These are phyloP conservation scores for Nautilus pompilius DNA, from an alignment of 1,140 invertebrate species.

Conservation along the genomic window DNA sequence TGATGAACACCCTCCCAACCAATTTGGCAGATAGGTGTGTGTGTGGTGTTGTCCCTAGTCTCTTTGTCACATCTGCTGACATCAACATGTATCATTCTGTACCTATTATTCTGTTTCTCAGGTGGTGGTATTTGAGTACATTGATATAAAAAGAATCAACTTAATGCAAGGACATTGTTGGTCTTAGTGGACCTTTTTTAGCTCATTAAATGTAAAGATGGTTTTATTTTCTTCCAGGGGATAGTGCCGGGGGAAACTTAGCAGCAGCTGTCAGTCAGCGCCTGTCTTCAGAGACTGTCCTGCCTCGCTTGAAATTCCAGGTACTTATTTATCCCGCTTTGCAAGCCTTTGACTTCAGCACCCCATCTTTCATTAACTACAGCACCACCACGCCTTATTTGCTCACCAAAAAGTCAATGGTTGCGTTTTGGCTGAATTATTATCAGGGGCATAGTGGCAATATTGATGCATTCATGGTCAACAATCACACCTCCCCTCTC, in stretches of 20 bases:
- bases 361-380: constrained; percentile 33
- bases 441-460: constrained; percentile 25
- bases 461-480: constrained; percentile 27
- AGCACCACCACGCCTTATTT: constrained; percentile 29
- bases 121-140: too few species aligned
- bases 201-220: too few species aligned
- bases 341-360: constrained; percentile 36
- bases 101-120: too few species aligned
- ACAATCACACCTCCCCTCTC: constrained; percentile 30
- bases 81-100: too few species aligned
- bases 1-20: too few species aligned
- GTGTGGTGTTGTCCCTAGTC: too few species aligned
- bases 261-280: constrained; percentile 31
- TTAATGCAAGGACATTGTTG: too few species aligned
- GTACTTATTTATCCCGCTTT: constrained; percentile 36
- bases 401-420: constrained; percentile 28
- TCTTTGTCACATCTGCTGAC: too few species aligned
- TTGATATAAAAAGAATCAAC: too few species aligned
- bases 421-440: constrained; percentile 27
- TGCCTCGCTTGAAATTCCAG: constrained; percentile 23
- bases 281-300: constrained; percentile 17
- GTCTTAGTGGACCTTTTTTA: too few species aligned
- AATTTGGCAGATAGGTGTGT: too few species aligned
- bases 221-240: constrained; percentile 28
- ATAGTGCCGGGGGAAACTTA: constrained; percentile 42